Base-by-base conservation (phyloP, 2,113 vertebrate species). In the Caranx ignobilis region DNA sequence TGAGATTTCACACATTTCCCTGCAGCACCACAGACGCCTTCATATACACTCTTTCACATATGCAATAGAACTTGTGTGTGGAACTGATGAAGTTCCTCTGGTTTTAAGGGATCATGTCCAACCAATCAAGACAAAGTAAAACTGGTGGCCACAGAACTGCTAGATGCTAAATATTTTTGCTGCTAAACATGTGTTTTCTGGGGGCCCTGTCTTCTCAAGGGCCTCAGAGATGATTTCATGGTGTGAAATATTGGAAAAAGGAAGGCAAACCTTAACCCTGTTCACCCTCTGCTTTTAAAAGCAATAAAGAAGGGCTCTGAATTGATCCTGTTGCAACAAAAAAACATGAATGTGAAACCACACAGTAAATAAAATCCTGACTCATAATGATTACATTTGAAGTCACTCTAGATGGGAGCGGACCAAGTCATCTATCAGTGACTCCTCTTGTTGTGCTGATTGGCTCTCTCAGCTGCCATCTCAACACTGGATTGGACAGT, bases 271-370 rank as follows among this genome's bases (percentile, higher is more conserved):
- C n/a, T 0, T 21, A 11, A n/a, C 48, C 64, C 57, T 66, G 16
- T 81, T 31, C 54, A 56, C 5, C 32, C 21, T 56, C 5, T 75
- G 57, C 41, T 11, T 37, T 48, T 43, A 5, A 83, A 61, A 71
- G 43, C 6, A 60, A 26, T 52, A 52, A 63, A 71, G 61, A 52
- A 21, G 0, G 31, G 5, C 45, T 45, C 8, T 26, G 34, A 77
- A 73, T 54, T n/a, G 35, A 50, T 10, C 6, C 66, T 66, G 19
- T 65, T 18, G 26, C 26, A 26, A 26, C 19, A 60, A 52, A 34
- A 63, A 72, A 48, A 77, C 82, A 43, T 72, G 68, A 91, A 91
- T 86, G 68, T 87, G 88, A 93, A 91, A 87, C 69, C 69, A 80
- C 31, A 31, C 8, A 52, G 13, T 21, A 12, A 43, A 59, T 83